These are phyloP conservation scores for Anarsia innoxiella DNA, from an alignment of 2,888 invertebrate species.

Conservation along the genomic window DNA sequence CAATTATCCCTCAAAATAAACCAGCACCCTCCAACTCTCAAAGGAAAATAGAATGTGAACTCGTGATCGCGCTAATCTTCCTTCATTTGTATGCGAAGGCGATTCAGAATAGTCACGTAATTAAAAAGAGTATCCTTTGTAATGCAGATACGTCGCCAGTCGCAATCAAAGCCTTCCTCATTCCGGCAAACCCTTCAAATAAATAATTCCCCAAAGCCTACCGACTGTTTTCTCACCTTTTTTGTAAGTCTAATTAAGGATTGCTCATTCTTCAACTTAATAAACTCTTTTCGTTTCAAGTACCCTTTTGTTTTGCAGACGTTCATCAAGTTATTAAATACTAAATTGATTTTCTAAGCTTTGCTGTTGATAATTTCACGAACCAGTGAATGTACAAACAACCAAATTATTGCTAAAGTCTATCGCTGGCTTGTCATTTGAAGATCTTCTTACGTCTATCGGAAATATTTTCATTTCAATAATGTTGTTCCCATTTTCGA, in stretches of 20 bases:
- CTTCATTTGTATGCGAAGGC: conserved; percentile 54
- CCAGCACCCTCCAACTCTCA: conserved; percentile 27
- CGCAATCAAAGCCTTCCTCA: conserved; percentile 43
- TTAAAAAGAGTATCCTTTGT: conserved; percentile 63
- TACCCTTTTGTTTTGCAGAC: conserved; percentile 3
- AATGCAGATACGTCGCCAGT: conserved; percentile 49
- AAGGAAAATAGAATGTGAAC: conserved; percentile 29
- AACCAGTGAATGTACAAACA: conserved; percentile 18
- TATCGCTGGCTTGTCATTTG: conserved; percentile 6
- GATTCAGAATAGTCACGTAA: conserved; percentile 30
- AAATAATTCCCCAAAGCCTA: conserved; percentile 31
- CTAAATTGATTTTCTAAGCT: neutral
- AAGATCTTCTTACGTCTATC: conserved; percentile 12
- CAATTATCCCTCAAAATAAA: conserved; percentile 37
- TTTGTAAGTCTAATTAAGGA: conserved; percentile 34
- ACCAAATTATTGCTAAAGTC: conserved; percentile 13
- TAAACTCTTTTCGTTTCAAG: conserved; percentile 31
- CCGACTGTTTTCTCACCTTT: conserved; percentile 20
- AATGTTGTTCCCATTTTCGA: neutral
- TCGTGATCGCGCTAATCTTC: conserved; percentile 42
- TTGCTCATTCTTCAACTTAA: conserved; percentile 20
- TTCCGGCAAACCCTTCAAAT: conserved; percentile 41
- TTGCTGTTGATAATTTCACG: conserved; percentile 17
- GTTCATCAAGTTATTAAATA: conserved; percentile 2
- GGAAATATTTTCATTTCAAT: neutral